Evolutionary conservation across 2,113 vertebrate genomes (phyloP).

Genomic region (Poecile atricapillus): DNA sequence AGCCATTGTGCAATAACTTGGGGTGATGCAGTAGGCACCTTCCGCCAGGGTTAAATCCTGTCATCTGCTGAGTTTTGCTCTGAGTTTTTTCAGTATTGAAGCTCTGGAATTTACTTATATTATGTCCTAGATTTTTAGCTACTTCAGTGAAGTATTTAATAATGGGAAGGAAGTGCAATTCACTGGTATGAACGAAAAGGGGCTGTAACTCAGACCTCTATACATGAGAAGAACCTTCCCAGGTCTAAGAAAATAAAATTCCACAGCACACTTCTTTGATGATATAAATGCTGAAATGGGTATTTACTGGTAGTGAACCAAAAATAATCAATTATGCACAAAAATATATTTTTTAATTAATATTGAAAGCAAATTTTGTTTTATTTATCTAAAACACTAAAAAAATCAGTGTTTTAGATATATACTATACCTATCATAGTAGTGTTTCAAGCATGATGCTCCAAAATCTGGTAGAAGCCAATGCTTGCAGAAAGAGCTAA

Average conservation of each 20-base stretch:
- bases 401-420: neutral
- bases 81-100: neutral
- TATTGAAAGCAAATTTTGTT: neutral
- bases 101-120: neutral
- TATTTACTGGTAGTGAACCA: neutral
- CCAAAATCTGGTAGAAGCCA: neutral
- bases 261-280: neutral
- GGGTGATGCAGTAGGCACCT: neutral
- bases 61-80: neutral
- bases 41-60: neutral
- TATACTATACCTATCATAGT: neutral
- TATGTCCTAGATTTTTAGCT: neutral
- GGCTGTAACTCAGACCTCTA: neutral
- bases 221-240: neutral
- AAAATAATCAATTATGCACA: neutral
- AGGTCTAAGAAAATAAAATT: neutral
- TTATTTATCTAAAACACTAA: neutral
- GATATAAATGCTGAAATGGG: neutral
- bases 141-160: neutral
- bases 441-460: neutral
- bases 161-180: neutral
- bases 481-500: neutral
- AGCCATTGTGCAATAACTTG: neutral
- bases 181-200: neutral
- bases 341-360: neutral